Percentiles rank a stretch among this genome's conserved stretches.
phyloP scores from a whole-genome alignment of 2,113 vertebrate species.

The Phaethon lepturus region DNA sequence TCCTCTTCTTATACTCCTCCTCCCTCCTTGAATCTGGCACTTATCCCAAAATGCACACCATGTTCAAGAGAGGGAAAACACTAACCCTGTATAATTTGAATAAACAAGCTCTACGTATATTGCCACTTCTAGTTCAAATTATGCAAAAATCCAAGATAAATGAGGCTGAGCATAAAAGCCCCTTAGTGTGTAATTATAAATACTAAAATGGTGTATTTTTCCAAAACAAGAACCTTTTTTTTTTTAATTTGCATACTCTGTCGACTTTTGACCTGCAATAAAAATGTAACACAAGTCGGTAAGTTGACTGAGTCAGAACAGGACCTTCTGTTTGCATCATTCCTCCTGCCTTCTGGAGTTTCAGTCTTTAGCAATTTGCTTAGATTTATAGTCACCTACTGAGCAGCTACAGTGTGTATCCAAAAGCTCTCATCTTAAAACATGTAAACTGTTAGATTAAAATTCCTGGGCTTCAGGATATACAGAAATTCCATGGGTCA shows the following conservation, averaged over 20 bases:
- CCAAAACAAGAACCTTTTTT: conserved; percentile 53
- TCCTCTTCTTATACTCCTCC: conserved; percentile 22
- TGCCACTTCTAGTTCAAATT: conserved; percentile 49
- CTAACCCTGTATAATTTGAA: conserved; percentile 62
- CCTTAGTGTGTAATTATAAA: conserved; percentile 53
- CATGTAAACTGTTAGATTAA: conserved; percentile 10
- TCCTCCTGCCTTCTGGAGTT: conserved; percentile 49
- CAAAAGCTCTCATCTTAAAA: background rate
- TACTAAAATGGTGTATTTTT: conserved; percentile 56
- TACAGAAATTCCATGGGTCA: background rate
- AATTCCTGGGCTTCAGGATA: background rate
- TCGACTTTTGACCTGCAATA: conserved; percentile 59
- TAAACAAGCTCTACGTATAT: conserved; percentile 60
- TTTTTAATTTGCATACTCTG: conserved; percentile 50
- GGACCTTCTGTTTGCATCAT: conserved; percentile 65
- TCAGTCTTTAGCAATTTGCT: background rate
- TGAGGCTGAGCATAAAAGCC: conserved; percentile 47
- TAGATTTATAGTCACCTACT: conserved; percentile 10
- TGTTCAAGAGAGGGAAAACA: conserved; percentile 51
- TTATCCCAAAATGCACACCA: conserved; percentile 37
- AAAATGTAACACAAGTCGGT: conserved; percentile 59
- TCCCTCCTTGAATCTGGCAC: conserved; percentile 21
- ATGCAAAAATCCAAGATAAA: conserved; percentile 64
- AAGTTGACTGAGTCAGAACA: conserved; percentile 62
- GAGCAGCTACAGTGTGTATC: background rate